A percentile compares a stretch with the other conserved stretches of the same genome.
phyloP scores from a whole-genome alignment of 2,888 invertebrate species.

The Calephelis perditalis region DNA sequence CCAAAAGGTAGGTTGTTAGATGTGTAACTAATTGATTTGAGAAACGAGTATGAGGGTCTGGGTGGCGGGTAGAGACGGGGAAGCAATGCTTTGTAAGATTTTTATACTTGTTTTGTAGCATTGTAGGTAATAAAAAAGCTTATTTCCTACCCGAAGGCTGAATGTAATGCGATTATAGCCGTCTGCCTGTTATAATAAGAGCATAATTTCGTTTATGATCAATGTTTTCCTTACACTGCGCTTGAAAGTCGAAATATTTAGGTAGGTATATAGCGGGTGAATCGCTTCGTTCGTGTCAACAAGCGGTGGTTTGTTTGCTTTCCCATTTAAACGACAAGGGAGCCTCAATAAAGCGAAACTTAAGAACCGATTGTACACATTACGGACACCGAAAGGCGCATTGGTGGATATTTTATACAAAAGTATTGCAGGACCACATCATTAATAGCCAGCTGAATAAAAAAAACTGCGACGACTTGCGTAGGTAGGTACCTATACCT shows the following conservation, averaged over 20 bases:
- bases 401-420: too few species aligned
- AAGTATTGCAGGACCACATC: too few species aligned
- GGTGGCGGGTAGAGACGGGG: slow-evolving; percentile 30
- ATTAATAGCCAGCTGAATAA: too few species aligned
- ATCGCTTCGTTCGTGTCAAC: slow-evolving; percentile 64
- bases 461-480: too few species aligned
- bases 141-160: too few species aligned
- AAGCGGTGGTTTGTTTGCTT: slow-evolving; percentile 60
- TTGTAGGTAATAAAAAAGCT: too few species aligned
- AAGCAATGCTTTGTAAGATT: slow-evolving; percentile 31
- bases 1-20: slow-evolving; percentile 47
- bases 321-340: slow-evolving; percentile 56
- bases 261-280: slow-evolving; percentile 57
- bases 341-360: slow-evolving; percentile 48
- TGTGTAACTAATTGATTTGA: slow-evolving; percentile 31
- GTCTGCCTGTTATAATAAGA: too few species aligned
- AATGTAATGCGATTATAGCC: too few species aligned
- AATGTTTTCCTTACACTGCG: not conserved
- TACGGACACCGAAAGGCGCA: not conserved
- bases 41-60: slow-evolving; percentile 26
- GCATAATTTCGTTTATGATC: too few species aligned
- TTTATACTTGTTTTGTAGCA: slow-evolving; percentile 7
- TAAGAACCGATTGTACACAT: slow-evolving; percentile 6
- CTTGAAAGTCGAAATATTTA: slow-evolving; percentile 52
- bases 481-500: too few species aligned